phyloP scores from a whole-genome alignment of 2,113 vertebrate species.

The Larimichthys crocea region DNA sequence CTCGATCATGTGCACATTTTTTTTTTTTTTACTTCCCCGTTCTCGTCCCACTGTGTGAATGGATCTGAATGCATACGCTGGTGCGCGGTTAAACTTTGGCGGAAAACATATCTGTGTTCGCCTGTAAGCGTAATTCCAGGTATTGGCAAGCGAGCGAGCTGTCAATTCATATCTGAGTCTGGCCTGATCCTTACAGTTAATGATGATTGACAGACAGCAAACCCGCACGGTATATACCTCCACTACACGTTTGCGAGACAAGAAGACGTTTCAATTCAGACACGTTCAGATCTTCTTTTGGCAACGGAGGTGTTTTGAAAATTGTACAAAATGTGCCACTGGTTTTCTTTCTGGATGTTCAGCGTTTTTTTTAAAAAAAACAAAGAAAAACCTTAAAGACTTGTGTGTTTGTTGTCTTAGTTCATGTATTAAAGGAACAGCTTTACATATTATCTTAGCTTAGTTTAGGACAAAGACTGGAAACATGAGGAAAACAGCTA shows the following conservation, averaged over 20 bases:
- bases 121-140: slow-evolving; percentile 27
- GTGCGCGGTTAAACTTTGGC: slow-evolving; percentile 43
- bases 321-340: background rate
- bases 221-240: slow-evolving; percentile 15
- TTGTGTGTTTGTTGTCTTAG: background rate
- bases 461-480: slow-evolving; percentile 1
- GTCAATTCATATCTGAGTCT: slow-evolving; percentile 37
- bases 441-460: background rate
- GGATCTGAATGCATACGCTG: slow-evolving; percentile 17
- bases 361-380: background rate
- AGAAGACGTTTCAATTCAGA: slow-evolving; percentile 18
- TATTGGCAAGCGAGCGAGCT: slow-evolving; percentile 34
- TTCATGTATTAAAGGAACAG: background rate
- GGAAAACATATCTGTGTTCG: slow-evolving; percentile 19
- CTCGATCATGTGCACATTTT: slow-evolving; percentile 34
- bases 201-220: slow-evolving; percentile 54
- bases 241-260: slow-evolving; percentile 9
- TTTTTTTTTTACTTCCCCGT: background rate
- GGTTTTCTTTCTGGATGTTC: background rate
- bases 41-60: slow-evolving; percentile 29
- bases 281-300: slow-evolving; percentile 7
- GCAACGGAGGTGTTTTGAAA: background rate
- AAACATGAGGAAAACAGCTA: background rate
- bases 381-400: background rate
- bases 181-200: slow-evolving; percentile 46